A percentile compares a stretch with the other conserved stretches of the same genome.
These are phyloP conservation scores for Corticium candelabrum DNA, from an alignment of 37 sponge, comb jelly and placozoan species.

Conservation along the genomic window DNA sequence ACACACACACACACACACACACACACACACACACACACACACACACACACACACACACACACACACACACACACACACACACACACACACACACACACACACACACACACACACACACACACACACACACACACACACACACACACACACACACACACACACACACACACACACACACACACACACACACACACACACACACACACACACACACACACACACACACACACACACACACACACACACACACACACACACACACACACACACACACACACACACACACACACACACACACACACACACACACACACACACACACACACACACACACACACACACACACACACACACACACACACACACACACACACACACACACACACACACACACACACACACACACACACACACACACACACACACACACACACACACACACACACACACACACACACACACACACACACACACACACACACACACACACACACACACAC, in stretches of 20 bases:
- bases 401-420: constrained; percentile 5
- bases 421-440: constrained; percentile 5
- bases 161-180: no score
- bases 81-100: no score
- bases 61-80: no score
- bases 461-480: constrained; percentile 5
- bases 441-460: constrained; percentile 5
- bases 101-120: no score
- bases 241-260: constrained; percentile 5
- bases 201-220: constrained; percentile 5
- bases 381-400: constrained; percentile 5
- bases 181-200: no score
- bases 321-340: constrained; percentile 5
- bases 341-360: constrained; percentile 5
- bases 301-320: constrained; percentile 5
- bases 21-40: no score
- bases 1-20: no score
- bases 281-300: constrained; percentile 5
- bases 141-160: no score
- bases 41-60: no score
- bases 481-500: constrained; percentile 5
- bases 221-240: constrained; percentile 5
- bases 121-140: no score
- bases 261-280: constrained; percentile 5
- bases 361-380: constrained; percentile 5